These are phyloP conservation scores for Cacatua alba DNA, from an alignment of 2,113 vertebrate species.

Conservation along the genomic window DNA sequence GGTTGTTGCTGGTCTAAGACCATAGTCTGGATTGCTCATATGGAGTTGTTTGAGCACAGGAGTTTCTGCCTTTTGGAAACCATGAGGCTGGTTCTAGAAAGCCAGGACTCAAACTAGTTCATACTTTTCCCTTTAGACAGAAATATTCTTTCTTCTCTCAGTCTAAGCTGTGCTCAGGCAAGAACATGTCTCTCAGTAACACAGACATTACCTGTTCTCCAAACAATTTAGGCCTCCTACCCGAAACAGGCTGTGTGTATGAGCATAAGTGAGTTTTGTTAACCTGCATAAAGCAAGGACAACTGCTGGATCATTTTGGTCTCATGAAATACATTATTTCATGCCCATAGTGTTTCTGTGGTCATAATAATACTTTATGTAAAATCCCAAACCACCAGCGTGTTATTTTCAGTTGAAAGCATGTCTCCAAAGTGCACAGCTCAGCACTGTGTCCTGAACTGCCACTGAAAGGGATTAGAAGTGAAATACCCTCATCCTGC, in stretches of 20 bases:
- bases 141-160: background rate
- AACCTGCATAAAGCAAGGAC: background rate
- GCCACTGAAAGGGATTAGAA: background rate
- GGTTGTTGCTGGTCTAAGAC: background rate
- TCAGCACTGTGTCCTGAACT: background rate
- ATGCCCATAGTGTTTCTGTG: background rate
- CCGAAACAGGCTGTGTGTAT: background rate
- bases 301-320: background rate
- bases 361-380: background rate
- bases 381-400: background rate
- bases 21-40: accelerated
- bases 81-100: background rate
- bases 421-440: background rate
- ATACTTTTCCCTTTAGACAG: background rate
- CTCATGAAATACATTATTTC: background rate
- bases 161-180: background rate
- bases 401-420: background rate
- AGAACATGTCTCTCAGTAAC: background rate
- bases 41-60: background rate
- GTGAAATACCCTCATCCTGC: background rate
- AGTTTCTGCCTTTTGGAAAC: background rate
- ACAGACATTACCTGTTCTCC: background rate
- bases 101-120: background rate
- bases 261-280: background rate
- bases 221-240: background rate